Conservation (phyloP, 2,113 vertebrate genomes). For the Cygnus buccinator region DNA sequence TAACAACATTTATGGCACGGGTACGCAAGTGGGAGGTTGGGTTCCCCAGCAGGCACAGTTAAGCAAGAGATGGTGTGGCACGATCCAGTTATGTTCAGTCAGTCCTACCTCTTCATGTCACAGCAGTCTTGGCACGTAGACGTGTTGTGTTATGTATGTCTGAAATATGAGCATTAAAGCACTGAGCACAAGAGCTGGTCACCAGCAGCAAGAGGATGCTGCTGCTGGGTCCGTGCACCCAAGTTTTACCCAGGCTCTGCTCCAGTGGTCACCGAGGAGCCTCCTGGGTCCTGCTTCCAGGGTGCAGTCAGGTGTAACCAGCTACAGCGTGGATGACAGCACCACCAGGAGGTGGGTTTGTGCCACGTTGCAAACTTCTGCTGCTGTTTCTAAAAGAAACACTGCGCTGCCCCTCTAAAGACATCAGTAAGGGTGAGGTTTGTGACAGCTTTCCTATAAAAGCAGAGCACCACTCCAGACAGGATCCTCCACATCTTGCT, state of each 20-base stretch:
- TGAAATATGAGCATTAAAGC: not conserved
- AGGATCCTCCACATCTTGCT: not conserved
- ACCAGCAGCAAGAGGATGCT: not conserved
- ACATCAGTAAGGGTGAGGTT: rapidly evolving
- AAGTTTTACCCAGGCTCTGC: not conserved
- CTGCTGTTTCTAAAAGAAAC: not conserved
- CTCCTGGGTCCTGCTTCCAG: not conserved
- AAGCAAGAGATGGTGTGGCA: not conserved
- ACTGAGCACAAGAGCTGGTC: rapidly evolving
- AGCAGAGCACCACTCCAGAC: not conserved
- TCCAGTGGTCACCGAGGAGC: rapidly evolving
- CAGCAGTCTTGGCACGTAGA: not conserved
- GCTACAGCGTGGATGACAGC: not conserved
- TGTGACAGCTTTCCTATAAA: not conserved
- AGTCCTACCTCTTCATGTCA: not conserved
- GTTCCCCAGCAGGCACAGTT: not conserved
- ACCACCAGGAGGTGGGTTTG: not conserved
- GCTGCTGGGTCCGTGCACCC: too few species aligned
- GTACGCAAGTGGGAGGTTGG: not conserved
- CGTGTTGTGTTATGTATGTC: too few species aligned
- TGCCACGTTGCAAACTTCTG: rapidly evolving
- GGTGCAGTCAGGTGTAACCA: not conserved
- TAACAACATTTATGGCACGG: not conserved
- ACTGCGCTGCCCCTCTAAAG: too few species aligned
- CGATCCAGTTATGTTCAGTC: not conserved